phyloP scores from a whole-genome alignment of 1,140 invertebrate species.

The Samia ricini region DNA sequence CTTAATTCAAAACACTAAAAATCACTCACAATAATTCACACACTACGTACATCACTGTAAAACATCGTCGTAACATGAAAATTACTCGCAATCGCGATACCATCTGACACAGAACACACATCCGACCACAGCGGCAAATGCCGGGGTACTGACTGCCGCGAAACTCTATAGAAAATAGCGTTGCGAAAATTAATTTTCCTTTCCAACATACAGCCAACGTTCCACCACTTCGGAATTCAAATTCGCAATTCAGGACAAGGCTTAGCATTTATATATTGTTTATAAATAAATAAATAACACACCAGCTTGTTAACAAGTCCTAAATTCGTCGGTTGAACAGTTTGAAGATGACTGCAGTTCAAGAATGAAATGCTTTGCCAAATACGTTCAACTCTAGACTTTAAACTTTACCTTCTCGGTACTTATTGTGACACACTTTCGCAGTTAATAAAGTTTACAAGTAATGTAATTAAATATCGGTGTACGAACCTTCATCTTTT shows the following conservation, averaged over 20 bases:
- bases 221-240: conserved; percentile 16
- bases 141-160: conserved; percentile 45
- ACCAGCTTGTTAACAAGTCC: no score
- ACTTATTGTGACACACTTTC: no score
- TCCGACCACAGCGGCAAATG: conserved; percentile 42
- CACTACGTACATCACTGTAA: conserved; percentile 36
- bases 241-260: conserved; percentile 18
- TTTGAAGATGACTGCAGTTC: no score
- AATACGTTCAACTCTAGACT: no score
- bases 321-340: no score
- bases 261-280: conserved; percentile 4
- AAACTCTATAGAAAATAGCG: conserved; percentile 11
- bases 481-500: no score
- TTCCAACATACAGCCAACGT: conserved; percentile 16
- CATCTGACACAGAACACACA: conserved; percentile 35
- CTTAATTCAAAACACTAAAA: not conserved
- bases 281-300: no score
- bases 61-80: conserved; percentile 46
- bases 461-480: no score
- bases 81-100: conserved; percentile 39
- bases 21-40: conserved; percentile 37
- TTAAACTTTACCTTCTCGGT: no score
- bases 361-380: no score
- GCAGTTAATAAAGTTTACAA: no score
- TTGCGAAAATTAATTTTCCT: conserved; percentile 20